Evolutionary conservation across 2,888 invertebrate genomes (phyloP), one percentile per base, ranked within the genome.

Genomic region (Athalia rosae): DNA sequence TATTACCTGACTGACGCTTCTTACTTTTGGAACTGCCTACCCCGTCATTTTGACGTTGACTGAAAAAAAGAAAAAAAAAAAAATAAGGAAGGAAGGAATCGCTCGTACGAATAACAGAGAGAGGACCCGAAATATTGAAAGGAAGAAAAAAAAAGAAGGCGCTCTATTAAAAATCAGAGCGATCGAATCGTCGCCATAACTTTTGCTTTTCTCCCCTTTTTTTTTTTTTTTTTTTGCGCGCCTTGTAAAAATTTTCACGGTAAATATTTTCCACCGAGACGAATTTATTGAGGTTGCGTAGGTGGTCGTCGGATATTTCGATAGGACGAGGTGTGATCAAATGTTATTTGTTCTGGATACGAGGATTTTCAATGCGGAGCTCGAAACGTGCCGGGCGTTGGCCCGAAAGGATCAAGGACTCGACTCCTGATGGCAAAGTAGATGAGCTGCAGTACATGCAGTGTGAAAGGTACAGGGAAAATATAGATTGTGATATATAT

Each of bases 261-360:
- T 2, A 28, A 63, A 13, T 9, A 61, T 63, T 43, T 63, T 13
- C n/a, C 3, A 13, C 47, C 8, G 45, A 45, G 9, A 9, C 13
- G 11, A 13, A 45, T 50, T 66, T 6, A 15, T 13, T 13, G 8
- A 7, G 8, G n/a, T 11, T 9, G 5, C 45, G 15, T n/a, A 47
- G 13, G 43, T 11, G 9, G 3, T 5, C 11, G 67, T n/a, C 82
- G 84, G 83, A 83, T 84, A 83, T 85, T 83, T 83, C 81, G 82
- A 83, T 84, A 84, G 79, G 73, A 67, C 62, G 73, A 78, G 77
- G 77, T 81, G 80, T 82, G 82, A 83, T 83, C 80, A 81, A 77
- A 80, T 84, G 81, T 81, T 86, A 84, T 87, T 87, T 86, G 82
- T 79, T 76, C 76, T 82, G 82, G 82, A 81, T 82, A 79, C 77